phyloP scores from a whole-genome alignment of 1,140 invertebrate species.

The Drosophila mauritiana region DNA sequence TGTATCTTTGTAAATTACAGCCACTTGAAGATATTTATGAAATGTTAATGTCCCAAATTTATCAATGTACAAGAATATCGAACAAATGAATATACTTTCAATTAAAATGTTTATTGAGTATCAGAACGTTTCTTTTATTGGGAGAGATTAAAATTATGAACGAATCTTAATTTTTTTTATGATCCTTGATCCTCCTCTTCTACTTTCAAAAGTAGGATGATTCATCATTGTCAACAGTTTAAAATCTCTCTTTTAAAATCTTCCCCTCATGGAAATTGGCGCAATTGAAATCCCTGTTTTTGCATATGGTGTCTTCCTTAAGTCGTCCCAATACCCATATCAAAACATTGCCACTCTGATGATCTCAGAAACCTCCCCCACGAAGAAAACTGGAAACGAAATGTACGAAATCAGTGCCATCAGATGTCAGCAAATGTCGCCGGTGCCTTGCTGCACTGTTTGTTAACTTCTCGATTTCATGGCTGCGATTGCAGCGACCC shows the following conservation, averaged over 20 bases:
- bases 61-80: constrained; percentile 67
- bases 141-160: neutral
- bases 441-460: constrained; percentile 28
- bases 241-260: constrained; percentile 5
- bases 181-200: neutral
- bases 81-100: constrained; percentile 67
- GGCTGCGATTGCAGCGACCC: constrained; percentile 66
- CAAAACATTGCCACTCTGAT: constrained; percentile 19
- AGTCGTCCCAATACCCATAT: constrained; percentile 33
- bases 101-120: constrained; percentile 58
- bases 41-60: constrained; percentile 62
- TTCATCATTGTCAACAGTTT: constrained; percentile 3
- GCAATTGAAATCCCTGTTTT: constrained; percentile 27
- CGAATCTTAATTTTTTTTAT: no score
- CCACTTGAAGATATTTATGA: constrained; percentile 60
- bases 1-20: constrained; percentile 49
- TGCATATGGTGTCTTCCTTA: constrained; percentile 47
- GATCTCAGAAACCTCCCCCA: constrained; percentile 65
- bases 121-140: neutral
- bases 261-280: constrained; percentile 1
- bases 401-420: constrained; percentile 58
- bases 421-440: constrained; percentile 42
- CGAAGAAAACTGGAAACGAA: constrained; percentile 35
- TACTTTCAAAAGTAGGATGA: neutral
- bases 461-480: constrained; percentile 79